Conservation (phyloP, 2,113 vertebrate species). For the Puntigrus tetrazona region DNA sequence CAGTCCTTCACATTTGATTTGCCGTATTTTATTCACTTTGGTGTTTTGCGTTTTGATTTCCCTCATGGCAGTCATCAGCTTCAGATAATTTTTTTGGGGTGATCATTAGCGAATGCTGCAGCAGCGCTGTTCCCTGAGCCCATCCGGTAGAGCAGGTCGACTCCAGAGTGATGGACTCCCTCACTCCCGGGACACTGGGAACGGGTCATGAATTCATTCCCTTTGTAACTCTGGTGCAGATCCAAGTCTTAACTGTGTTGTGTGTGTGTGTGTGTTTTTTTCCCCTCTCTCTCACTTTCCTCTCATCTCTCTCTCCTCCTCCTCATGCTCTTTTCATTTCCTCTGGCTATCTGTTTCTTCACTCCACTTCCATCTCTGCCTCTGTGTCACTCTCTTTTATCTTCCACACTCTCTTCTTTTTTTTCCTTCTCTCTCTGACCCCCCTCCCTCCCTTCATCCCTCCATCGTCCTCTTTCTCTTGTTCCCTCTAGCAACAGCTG, state of each 20-base stretch:
- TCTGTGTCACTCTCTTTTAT: constrained; percentile 19
- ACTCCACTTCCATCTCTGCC: constrained; percentile 1
- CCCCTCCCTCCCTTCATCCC: constrained; percentile 12
- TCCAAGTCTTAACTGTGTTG: constrained; percentile 34
- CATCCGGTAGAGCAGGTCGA: neutral
- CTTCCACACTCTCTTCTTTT: constrained; percentile 4
- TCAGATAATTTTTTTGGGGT: constrained; percentile 34
- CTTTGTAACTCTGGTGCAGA: constrained; percentile 22
- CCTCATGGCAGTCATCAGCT: neutral
- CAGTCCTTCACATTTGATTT: neutral
- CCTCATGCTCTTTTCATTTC: constrained; percentile 26
- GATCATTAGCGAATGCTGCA: neutral
- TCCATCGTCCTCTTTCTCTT: constrained; percentile 25
- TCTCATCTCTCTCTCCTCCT: constrained; percentile 43
- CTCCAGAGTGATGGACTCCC: neutral
- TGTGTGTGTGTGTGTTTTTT: constrained; percentile 19
- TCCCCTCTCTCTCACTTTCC: constrained; percentile 24
- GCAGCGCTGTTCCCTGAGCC: neutral
- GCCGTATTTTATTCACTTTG: neutral
- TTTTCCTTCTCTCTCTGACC: constrained; percentile 4
- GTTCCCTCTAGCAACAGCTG: constrained; percentile 83
- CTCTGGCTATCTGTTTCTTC: constrained; percentile 23
- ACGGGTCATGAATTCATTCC: constrained; percentile 31
- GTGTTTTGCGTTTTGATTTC: constrained; percentile 22
- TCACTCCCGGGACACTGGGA: constrained; percentile 16